Evolutionary conservation across 2,113 vertebrate species (phyloP).

Genomic region (Passer domesticus): DNA sequence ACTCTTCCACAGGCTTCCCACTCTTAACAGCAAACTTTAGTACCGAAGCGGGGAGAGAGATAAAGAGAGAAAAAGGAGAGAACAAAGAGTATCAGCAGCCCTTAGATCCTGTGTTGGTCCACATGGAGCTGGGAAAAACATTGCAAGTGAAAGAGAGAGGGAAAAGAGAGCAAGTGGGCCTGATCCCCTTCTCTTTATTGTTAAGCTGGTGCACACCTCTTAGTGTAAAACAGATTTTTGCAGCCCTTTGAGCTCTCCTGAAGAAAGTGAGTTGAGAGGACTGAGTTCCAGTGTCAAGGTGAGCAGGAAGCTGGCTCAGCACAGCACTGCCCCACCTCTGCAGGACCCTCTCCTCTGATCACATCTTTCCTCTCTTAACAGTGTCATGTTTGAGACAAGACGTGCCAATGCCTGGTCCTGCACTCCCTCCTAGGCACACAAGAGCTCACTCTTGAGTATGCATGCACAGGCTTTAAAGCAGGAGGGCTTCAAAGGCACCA

Average conservation of each 20-base stretch:
- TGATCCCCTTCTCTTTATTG: background rate
- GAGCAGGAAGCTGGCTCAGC: background rate
- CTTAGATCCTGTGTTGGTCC: background rate
- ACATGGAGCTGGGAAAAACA: background rate
- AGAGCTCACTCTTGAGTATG: background rate
- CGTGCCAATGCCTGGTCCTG: background rate
- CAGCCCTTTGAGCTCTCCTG: background rate
- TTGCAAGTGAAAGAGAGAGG: background rate
- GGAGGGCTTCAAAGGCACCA: background rate
- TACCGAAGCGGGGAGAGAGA: background rate
- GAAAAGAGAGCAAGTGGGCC: background rate
- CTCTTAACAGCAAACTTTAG: background rate
- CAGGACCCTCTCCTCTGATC: background rate
- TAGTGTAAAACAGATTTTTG: background rate
- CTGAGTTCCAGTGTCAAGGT: background rate
- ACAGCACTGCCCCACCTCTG: rapidly evolving
- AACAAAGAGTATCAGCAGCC: background rate
- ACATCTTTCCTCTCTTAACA: background rate
- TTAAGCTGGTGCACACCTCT: background rate
- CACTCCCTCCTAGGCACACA: background rate
- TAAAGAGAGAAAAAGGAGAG: background rate
- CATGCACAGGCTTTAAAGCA: background rate
- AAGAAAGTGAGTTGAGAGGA: background rate
- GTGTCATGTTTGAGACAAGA: background rate
- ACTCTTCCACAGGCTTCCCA: background rate